Percentiles rank a stretch among this genome's conserved stretches.
Conservation (phyloP, 2,113 vertebrate genomes). For the Lipophrys pholis region DNA sequence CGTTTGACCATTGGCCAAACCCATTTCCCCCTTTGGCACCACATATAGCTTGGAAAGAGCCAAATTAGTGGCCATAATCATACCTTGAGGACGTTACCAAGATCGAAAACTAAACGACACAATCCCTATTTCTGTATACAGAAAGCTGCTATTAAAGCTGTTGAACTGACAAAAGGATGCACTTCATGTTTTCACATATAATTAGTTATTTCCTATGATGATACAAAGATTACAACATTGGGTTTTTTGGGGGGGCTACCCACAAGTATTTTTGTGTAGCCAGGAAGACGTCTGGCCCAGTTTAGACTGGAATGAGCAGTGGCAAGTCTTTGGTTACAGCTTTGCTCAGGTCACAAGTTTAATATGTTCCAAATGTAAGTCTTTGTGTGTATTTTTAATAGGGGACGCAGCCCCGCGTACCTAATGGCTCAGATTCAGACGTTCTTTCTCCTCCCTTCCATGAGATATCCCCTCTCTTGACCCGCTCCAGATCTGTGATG, state of each 20-base stretch:
- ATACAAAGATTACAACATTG: constrained; percentile 48
- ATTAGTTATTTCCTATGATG: constrained; percentile 59
- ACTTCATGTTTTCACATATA: constrained; percentile 45
- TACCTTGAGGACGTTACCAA: constrained; percentile 33
- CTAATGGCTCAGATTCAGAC: constrained; percentile 52
- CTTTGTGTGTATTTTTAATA: constrained; percentile 27
- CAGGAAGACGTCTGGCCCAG: constrained; percentile 41
- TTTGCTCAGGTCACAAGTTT: constrained; percentile 70
- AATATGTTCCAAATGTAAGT: constrained; percentile 78
- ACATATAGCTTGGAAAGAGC: constrained; percentile 21
- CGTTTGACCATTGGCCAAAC: constrained; percentile 31
- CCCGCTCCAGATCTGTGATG: constrained; percentile 47
- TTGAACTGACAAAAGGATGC: constrained; percentile 53
- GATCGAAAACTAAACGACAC: constrained; percentile 31
- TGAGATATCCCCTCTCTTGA: constrained; percentile 50
- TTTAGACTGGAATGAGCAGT: constrained; percentile 41
- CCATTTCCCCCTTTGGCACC: constrained; percentile 42
- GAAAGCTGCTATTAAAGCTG: constrained; percentile 56
- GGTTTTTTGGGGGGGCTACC: constrained; percentile 1
- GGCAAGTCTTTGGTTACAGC: constrained; percentile 58
- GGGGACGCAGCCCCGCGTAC: constrained; percentile 53
- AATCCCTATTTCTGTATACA: constrained; percentile 45
- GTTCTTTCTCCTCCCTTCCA: constrained; percentile 9
- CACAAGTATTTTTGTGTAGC: constrained; percentile 13
- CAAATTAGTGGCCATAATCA: constrained; percentile 44